phyloP scores from a whole-genome alignment of 1,140 invertebrate species.

The Drosophila serrata region DNA sequence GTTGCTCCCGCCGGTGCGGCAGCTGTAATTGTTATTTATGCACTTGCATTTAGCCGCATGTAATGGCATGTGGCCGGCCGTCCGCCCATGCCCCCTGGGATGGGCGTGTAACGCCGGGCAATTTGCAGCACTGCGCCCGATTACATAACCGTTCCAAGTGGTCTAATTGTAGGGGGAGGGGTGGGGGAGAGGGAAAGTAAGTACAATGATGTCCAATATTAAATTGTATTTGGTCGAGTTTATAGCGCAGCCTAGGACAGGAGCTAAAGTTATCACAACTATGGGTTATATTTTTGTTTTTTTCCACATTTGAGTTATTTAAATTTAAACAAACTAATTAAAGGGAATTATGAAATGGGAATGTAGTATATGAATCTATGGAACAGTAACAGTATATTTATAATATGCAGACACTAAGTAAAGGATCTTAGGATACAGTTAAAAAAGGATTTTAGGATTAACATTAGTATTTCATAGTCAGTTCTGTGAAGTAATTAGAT shows the following conservation, averaged over 20 bases:
- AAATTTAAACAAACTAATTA: neutral
- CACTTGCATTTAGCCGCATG: slow-evolving; percentile 76
- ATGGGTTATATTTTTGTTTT: neutral
- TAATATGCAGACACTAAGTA: no score
- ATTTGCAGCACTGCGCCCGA: slow-evolving; percentile 58
- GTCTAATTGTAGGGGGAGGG: slow-evolving; percentile 62
- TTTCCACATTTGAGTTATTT: neutral
- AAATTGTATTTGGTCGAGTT: slow-evolving; percentile 27
- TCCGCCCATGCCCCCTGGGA: slow-evolving; percentile 58
- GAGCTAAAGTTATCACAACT: neutral
- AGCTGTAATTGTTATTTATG: slow-evolving; percentile 81
- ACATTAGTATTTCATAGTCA: no score
- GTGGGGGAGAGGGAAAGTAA: slow-evolving; percentile 39
- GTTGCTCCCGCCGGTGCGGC: slow-evolving; percentile 20
- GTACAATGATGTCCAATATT: slow-evolving; percentile 26
- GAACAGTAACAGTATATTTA: no score
- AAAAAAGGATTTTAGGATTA: no score
- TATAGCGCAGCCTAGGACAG: neutral
- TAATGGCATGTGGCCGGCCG: slow-evolving; percentile 62
- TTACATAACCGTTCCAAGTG: slow-evolving; percentile 66
- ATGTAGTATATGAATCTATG: no score
- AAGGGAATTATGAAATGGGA: neutral
- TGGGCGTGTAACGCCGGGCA: slow-evolving; percentile 72
- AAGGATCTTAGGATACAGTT: no score
- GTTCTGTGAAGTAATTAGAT: no score